Percentiles rank a stretch among this genome's conserved stretches.
Evolutionary conservation across 2,113 vertebrate genomes (phyloP).

Genomic region (Bubo scandiacus): DNA sequence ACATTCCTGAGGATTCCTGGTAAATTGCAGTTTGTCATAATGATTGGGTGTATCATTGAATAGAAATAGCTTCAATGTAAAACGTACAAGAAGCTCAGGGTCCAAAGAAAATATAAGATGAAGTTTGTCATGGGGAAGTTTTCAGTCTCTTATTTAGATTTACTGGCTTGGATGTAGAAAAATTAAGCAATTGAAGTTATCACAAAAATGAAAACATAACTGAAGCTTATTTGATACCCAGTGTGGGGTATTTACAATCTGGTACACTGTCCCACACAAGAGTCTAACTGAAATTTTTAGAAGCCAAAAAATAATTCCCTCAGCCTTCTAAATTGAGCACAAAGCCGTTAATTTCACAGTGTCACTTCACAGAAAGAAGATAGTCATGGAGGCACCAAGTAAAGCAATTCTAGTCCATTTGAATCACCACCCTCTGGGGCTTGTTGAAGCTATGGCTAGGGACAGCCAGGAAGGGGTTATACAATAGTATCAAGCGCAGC

Average conservation of each 20-base stretch:
- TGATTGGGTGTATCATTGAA: neutral
- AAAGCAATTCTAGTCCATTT: neutral
- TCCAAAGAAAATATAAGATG: neutral
- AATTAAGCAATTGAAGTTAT: neutral
- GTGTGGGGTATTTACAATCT: neutral
- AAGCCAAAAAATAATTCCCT: neutral
- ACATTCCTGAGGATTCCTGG: neutral
- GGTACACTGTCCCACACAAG: neutral
- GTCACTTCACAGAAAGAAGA: neutral
- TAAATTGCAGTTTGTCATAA: neutral
- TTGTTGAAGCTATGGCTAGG: neutral
- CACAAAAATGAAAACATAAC: neutral
- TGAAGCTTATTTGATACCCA: neutral
- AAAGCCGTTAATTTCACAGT: neutral
- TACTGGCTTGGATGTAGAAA: neutral
- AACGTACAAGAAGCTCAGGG: neutral
- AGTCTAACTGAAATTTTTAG: neutral
- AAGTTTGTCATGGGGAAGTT: neutral
- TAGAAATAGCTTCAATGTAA: neutral
- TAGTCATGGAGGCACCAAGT: neutral
- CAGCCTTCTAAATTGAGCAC: neutral
- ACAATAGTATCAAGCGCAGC: neutral
- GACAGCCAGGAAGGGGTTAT: neutral
- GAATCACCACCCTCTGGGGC: neutral
- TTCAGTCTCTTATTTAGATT: neutral